Conservation (phyloP, 2,888 invertebrate species). For the Hyposoter didymator region DNA sequence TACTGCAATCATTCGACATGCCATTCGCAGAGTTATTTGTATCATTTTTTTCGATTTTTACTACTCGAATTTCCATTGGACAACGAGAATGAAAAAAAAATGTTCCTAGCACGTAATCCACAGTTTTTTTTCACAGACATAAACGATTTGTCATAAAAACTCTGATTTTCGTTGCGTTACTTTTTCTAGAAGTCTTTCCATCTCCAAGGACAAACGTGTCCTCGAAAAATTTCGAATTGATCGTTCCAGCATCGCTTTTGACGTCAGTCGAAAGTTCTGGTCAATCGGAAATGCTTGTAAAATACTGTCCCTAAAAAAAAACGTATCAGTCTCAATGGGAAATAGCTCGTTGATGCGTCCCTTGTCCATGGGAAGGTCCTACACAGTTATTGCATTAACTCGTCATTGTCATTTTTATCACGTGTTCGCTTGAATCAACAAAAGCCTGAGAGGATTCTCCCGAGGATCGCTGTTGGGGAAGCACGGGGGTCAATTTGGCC, state of each 20-base stretch:
- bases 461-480: slow-evolving; percentile 30
- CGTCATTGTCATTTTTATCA: slow-evolving; percentile 84
- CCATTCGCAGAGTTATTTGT: neutral
- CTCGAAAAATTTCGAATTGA: neutral
- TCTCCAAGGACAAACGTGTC: too few relatives aligned
- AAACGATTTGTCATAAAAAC: too few relatives aligned
- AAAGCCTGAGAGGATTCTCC: slow-evolving; percentile 60
- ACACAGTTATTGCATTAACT: slow-evolving; percentile 84
- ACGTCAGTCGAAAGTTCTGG: neutral
- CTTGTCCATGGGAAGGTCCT: slow-evolving; percentile 72
- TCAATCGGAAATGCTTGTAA: neutral
- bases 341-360: slow-evolving; percentile 31
- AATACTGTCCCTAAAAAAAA: neutral
- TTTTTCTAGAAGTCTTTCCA: too few relatives aligned
- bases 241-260: neutral
- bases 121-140: too few relatives aligned
- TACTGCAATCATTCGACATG: neutral
- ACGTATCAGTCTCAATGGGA: neutral
- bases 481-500: slow-evolving; percentile 45
- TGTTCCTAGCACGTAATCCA: too few relatives aligned
- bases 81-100: too few relatives aligned
- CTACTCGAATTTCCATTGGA: too few relatives aligned
- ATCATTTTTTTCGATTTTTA: neutral
- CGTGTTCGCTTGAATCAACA: slow-evolving; percentile 82
- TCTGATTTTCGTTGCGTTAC: too few relatives aligned